Base-by-base conservation (phyloP, 2,888 invertebrate genomes). In the Drosophila nr. perissopoda region DNA sequence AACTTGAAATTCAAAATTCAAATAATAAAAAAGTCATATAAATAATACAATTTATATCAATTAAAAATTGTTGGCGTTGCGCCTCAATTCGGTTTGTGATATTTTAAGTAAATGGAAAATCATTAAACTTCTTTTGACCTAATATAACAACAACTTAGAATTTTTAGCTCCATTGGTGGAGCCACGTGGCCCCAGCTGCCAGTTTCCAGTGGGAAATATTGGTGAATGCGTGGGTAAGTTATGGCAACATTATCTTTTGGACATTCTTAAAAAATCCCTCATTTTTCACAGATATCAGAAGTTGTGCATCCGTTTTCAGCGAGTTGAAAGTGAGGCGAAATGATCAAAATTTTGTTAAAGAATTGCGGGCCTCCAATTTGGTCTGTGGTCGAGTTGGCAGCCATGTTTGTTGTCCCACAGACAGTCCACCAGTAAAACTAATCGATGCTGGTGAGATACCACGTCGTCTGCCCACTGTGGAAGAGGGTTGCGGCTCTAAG, bases 401-500 rank as follows among this genome's bases (percentile, higher is more conserved):
- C 4, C 75, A 74, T 16, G 81, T 92, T 2, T 93, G 93, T 57
- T 93, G 93, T 62, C 93, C 93, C 21, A 79, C 69, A 5, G 69
- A 25, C 59, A 1, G 46, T 33, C 1, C 49, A 0, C 66, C 90
- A 0, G 31, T 61, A 0, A 21, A 27, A 6, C 53, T 63, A 0
- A 49, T 52, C 4, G 89, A 87, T 31, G 36, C 53, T 4, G 64
- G 76, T 11, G 90, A 82, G 29, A 77, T 85, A 36, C 92, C 92
- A 1, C 86, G 74, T 10, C 84, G 91, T n/a, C 69, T 93, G 46
- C 89, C 84, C 4, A 91, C 91, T 0, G 86, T 94, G 83, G 59
- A 93, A 81, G 90, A 95, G 0, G 92, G 94, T 0, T 97, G 97
- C 80, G 97, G 97, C 0, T 87, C 93, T 58, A 95, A 94, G 51